Conservation (phyloP, 2,113 vertebrate species). For the Procavia capensis region DNA sequence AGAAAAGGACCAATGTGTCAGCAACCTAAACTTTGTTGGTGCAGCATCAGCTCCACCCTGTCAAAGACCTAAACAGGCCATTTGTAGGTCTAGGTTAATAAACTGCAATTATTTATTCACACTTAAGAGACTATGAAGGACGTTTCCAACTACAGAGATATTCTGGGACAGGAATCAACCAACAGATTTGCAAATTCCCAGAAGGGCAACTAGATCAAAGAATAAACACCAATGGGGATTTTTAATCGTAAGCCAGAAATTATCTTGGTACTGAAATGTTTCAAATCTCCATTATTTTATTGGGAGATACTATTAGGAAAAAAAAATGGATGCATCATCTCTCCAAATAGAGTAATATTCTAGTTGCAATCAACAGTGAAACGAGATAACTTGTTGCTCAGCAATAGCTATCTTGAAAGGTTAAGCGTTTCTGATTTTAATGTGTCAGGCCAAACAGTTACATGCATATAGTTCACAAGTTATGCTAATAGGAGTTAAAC, state of each 20-base stretch:
- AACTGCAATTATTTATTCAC: not conserved
- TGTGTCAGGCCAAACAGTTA: not conserved
- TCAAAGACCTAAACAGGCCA: not conserved
- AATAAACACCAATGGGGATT: not conserved
- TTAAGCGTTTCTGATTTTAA: slow-evolving; percentile 1
- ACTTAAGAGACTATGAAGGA: not conserved
- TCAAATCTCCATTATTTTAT: not conserved
- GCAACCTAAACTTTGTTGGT: not conserved
- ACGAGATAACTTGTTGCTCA: not conserved
- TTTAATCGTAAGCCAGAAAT: not conserved
- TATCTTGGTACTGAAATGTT: not conserved
- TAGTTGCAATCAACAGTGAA: not conserved
- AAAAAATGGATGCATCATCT: not conserved
- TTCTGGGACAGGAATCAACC: not conserved
- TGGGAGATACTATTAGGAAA: not conserved
- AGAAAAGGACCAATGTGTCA: not conserved
- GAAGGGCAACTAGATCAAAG: not conserved
- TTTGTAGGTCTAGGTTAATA: not conserved
- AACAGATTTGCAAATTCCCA: not conserved
- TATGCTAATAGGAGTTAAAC: not conserved
- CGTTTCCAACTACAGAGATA: not conserved
- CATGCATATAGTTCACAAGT: not conserved
- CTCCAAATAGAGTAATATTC: not conserved
- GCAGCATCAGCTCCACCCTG: no score
- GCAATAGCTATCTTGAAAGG: not conserved